Conservation (phyloP, 2,797 vertebrate species). For the Fistularia commersonii region DNA sequence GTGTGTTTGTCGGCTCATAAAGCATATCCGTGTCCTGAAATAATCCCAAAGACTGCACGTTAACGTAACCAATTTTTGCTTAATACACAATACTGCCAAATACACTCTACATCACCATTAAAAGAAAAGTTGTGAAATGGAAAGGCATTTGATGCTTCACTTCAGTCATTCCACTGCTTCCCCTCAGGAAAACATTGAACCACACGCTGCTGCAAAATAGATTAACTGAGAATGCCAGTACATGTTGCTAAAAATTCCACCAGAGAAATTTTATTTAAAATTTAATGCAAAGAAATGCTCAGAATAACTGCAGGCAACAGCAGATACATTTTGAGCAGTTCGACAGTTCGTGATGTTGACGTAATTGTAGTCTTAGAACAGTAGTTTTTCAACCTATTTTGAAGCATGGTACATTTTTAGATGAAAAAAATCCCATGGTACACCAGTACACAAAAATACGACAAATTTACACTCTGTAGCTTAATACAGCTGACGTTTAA, state of each 20-base stretch:
- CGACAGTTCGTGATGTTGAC: slow-evolving; percentile 28
- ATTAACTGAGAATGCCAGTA: slow-evolving; percentile 27
- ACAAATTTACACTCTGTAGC: no score
- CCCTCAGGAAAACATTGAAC: background rate
- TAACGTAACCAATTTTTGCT: no score
- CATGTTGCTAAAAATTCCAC: slow-evolving; percentile 28
- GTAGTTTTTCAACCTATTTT: no score
- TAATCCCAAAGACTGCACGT: slow-evolving; percentile 6
- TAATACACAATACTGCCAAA: no score
- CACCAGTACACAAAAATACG: no score
- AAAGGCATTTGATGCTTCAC: background rate
- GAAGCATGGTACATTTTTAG: no score
- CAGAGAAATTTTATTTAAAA: slow-evolving; percentile 30
- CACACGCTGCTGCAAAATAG: no score
- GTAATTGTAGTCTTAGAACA: slow-evolving; percentile 22
- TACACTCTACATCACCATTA: no score
- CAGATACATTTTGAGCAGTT: slow-evolving; percentile 17
- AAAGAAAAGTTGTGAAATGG: background rate
- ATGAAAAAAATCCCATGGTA: no score
- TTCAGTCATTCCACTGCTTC: background rate
- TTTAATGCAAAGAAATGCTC: slow-evolving; percentile 31
- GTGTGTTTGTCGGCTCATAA: slow-evolving; percentile 91
- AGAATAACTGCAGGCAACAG: slow-evolving; percentile 33
- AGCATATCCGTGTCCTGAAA: slow-evolving; percentile 94
- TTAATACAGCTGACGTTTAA: no score